Evolutionary conservation across 2,113 vertebrate genomes (phyloP).

Genomic region (Galbula dea): DNA sequence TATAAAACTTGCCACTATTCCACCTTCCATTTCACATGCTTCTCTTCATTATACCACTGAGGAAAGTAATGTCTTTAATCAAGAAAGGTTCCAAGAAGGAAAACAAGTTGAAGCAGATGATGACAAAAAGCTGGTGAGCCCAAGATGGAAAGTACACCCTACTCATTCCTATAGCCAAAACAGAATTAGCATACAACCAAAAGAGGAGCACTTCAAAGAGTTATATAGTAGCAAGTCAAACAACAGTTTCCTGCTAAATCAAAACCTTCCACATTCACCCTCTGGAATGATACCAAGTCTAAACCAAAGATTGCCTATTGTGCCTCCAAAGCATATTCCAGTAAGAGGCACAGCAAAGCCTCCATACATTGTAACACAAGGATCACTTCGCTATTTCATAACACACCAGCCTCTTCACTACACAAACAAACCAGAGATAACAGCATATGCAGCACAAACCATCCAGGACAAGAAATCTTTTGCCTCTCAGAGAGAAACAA

Average conservation of each 20-base stretch:
- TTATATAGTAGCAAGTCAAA: not conserved
- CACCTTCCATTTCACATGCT: not conserved
- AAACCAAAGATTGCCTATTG: not conserved
- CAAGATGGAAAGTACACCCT: not conserved
- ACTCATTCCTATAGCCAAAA: not conserved
- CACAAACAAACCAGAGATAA: constrained; percentile 64
- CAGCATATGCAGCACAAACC: constrained; percentile 35
- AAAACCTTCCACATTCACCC: not conserved
- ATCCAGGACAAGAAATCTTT: not conserved
- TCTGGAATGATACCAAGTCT: not conserved
- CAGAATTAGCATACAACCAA: not conserved
- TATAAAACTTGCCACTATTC: not conserved
- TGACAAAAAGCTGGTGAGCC: not conserved
- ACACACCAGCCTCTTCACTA: constrained; percentile 31
- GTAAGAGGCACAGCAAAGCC: constrained; percentile 23
- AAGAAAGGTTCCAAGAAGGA: not conserved
- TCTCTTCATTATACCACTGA: not conserved
- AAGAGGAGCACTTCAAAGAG: not conserved
- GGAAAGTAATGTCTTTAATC: not conserved
- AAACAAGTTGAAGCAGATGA: not conserved
- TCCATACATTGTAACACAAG: not conserved
- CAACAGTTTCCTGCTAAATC: constrained; percentile 2
- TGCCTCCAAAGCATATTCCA: not conserved
- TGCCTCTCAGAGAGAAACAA: not conserved
- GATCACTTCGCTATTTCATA: not conserved